A percentile compares a stretch with the other conserved stretches of the same genome.
phyloP scores from a whole-genome alignment of 2,113 vertebrate genomes.

The Cyanocitta stelleri region DNA sequence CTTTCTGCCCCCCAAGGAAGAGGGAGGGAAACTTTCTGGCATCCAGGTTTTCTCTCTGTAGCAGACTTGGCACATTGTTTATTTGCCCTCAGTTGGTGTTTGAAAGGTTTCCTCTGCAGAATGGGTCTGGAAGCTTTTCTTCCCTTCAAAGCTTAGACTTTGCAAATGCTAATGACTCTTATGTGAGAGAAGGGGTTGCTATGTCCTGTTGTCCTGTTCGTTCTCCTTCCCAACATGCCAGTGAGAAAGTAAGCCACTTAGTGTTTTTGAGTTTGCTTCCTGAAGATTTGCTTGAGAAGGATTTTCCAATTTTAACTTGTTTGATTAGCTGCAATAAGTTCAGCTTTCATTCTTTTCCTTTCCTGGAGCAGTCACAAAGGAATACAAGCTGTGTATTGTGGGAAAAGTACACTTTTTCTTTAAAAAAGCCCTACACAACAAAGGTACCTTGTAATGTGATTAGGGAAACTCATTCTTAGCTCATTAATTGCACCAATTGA shows the following conservation, averaged over 20 bases:
- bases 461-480: not conserved
- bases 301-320: not conserved
- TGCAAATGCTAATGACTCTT: slow-evolving; percentile 11
- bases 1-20: not conserved
- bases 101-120: slow-evolving; percentile 5
- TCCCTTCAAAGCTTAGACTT: not conserved
- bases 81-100: not conserved
- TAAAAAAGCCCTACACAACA: not conserved
- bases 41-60: not conserved
- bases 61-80: not conserved
- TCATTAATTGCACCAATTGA: not conserved
- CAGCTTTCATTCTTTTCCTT: not conserved
- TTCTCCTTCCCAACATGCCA: not conserved
- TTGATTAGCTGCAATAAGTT: not conserved
- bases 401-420: not conserved
- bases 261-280: not conserved
- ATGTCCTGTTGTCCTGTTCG: not conserved
- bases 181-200: not conserved
- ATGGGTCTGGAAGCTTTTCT: not conserved
- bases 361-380: not conserved
- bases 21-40: not conserved
- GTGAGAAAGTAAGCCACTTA: not conserved
- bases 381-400: not conserved
- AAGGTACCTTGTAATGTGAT: not conserved
- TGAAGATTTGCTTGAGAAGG: not conserved